Evolutionary conservation across 2,888 invertebrate species (phyloP), one percentile per base, ranked within the genome.

Genomic region (Rhagonycha lutea): DNA sequence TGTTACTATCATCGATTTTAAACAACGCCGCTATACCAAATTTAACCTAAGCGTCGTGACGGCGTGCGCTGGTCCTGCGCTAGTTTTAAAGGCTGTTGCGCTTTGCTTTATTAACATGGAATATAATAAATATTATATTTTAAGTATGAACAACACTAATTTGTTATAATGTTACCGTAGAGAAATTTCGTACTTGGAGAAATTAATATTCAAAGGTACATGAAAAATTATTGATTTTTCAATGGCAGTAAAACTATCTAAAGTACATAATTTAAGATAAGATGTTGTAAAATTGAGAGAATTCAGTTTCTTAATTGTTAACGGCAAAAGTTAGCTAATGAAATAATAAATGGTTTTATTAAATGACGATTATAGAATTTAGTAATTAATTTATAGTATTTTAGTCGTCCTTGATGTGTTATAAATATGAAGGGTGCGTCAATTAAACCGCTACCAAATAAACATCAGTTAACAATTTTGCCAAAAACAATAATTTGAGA

Each of bases 1-100:
- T 80, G 81, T 81, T 82, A 83, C 83, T 82, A 81, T 80, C 86
- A 86, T 86, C 85, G 86, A 86, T 86, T 86, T 86, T 85, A 85
- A 86, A 85, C 83, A 81, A 81, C 81, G 79, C 77, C 82, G 82
- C 82, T 82, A 82, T 83, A 81, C 76, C 70, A 82, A 82, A 79
- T 79, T 80, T 78, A 78, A 79, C 75, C 72, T 75, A 73, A 80
- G 80, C 82, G 76, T 76, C 78, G 76, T 74, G 76, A 76, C 76
- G 78, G 47, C 62, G 83, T 83, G 83, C 80, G 80, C 79, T 79
- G 83, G 75, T 82, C 78, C 79, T 83, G 83, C 83, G 83, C 82
- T 79, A 69, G 78, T 75, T 77, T 69, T 74, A 75, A 82, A 83
- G 82, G 82, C 85, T 85, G 85, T 85, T 85, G 85, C 85, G 82